Evolutionary conservation across 2,113 vertebrate species (phyloP).

Genomic region (Salminus brasiliensis): DNA sequence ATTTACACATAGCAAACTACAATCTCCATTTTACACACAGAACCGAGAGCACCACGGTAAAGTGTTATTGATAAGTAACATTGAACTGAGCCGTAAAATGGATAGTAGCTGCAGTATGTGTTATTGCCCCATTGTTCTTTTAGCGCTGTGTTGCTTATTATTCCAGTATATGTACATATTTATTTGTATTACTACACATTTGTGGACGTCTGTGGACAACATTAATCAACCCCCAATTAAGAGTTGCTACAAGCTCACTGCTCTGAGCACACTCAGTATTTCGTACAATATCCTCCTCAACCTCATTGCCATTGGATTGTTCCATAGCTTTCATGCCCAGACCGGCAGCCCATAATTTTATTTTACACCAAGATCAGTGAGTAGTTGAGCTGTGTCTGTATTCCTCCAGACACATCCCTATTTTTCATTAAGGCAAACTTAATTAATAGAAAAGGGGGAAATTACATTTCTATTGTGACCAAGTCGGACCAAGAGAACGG

Average conservation of each 20-base stretch:
- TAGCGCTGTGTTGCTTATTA: too few species aligned
- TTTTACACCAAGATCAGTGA: conserved; percentile 3
- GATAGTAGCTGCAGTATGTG: background rate
- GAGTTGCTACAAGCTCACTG: too few species aligned
- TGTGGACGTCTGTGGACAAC: too few species aligned
- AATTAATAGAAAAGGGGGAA: conserved; percentile 25
- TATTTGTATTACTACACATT: too few species aligned
- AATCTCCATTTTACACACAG: conserved; percentile 69
- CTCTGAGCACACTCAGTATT: too few species aligned
- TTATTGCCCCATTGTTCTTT: background rate
- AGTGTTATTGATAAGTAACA: conserved; percentile 71
- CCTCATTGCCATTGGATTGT: background rate
- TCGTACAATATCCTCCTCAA: background rate
- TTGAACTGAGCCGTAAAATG: background rate
- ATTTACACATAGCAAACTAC: conserved; percentile 77
- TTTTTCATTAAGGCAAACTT: conserved; percentile 15
- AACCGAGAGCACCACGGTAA: conserved; percentile 77
- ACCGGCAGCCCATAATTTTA: background rate
- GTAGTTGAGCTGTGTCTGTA: conserved; percentile 20
- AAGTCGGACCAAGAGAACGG: conserved; percentile 69
- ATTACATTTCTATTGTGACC: conserved; percentile 66
- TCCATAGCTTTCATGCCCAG: background rate
- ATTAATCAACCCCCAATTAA: too few species aligned
- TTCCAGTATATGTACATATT: too few species aligned
- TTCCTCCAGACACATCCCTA: background rate